Base-by-base conservation (phyloP, 1,140 invertebrate genomes). In the Penaeus vannamei region DNA sequence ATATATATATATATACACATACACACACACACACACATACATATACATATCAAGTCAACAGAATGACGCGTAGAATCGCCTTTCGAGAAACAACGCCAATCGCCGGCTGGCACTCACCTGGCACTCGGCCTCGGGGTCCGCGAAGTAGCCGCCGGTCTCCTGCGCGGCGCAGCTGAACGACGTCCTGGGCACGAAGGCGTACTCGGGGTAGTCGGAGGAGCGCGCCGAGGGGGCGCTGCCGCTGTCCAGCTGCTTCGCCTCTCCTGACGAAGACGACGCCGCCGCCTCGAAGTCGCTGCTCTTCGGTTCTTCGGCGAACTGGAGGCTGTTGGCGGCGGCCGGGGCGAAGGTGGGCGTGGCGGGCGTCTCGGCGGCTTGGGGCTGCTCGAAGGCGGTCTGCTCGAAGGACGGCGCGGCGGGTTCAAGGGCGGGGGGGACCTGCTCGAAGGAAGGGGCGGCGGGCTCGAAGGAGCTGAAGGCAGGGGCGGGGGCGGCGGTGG, bases 141-240 rank as follows among this genome's bases (percentile, higher is more conserved):
- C 97, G 92, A 98, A 98, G 93, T 98, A 98, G 76, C 97, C 96
- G 90, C 97, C 97, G 42, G 97, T 94, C 91, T 97, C 96, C 93
- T 97, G 97, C 91, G 96, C 96, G 87, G 95, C 94, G 93, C 97
- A 98, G 90, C 95, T 95, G 94, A 98, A 98, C 79, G 95, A 94
- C 76, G 97, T 97, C 90, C 96, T 95, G 86, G 97, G 97, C 22
- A 90, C 84, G 20, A 29, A 60, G 0, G 89, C 46, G 61, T 80
- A 90, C 29, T 86, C 76, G 22, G 89, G 89, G 84, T 90, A 90
- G 10, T 87, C 84, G 53, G 53, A 53, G 53, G 53, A 53, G 53
- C 53, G 53, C 1, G 53, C 53, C 53, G 53, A 12, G 53, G 53
- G 53, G 53, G 53, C 53, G 53, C 10, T 17, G 53, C 53, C 53